Percentiles rank a stretch among this genome's conserved stretches.
Conservation (phyloP, 2,113 vertebrate species). For the Narcine bancroftii region DNA sequence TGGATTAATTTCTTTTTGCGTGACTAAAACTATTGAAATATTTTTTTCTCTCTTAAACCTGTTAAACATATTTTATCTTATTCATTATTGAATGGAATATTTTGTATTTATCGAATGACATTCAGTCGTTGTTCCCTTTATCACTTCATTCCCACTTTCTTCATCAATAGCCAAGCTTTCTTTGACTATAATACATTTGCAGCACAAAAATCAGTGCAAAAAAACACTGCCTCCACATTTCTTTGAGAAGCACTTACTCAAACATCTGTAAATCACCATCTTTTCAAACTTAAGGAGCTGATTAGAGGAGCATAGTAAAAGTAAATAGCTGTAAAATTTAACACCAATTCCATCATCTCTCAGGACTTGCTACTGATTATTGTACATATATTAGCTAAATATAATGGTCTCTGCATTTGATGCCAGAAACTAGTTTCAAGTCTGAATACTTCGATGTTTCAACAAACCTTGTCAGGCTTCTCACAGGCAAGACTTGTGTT, state of each 20-base stretch:
- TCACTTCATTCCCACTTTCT: neutral
- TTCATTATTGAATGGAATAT: neutral
- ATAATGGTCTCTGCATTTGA: neutral
- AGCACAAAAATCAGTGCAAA: neutral
- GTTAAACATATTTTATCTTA: neutral
- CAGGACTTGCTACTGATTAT: neutral
- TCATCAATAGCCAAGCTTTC: neutral
- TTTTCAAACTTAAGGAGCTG: constrained; percentile 8
- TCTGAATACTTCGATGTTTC: neutral
- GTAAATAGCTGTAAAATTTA: constrained; percentile 15
- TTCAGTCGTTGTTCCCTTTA: neutral
- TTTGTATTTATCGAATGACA: neutral
- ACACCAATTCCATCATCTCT: neutral
- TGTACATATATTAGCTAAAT: neutral
- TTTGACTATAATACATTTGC: neutral
- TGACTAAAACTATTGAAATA: neutral
- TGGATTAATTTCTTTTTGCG: neutral
- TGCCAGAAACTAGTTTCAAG: neutral
- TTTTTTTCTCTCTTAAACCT: neutral
- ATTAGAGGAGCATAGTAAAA: neutral
- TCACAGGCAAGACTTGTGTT: neutral
- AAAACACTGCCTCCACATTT: neutral
- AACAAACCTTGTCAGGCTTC: neutral
- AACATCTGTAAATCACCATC: neutral
- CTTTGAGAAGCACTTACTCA: neutral